These are phyloP conservation scores for Ommatoiulus sabulosus DNA, from an alignment of 2,888 invertebrate genomes.

Conservation along the genomic window DNA sequence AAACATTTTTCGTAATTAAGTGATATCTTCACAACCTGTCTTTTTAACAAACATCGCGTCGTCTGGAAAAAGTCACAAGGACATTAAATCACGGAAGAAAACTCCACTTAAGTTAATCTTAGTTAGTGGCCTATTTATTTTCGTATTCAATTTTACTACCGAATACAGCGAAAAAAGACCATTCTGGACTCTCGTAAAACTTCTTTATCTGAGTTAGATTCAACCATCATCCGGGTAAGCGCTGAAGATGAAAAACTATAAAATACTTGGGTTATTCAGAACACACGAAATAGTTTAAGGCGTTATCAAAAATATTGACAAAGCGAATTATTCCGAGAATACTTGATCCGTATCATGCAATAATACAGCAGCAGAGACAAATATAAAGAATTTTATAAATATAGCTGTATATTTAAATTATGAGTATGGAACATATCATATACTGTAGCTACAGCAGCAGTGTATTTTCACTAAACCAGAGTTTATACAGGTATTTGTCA, in stretches of 20 bases:
- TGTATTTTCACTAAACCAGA: too few species aligned
- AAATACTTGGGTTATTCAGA: not conserved
- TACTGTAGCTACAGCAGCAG: too few species aligned
- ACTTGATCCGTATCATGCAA: not conserved
- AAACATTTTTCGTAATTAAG: too few species aligned
- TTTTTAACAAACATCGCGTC: too few species aligned
- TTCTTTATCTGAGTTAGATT: not conserved
- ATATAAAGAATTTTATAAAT: too few species aligned
- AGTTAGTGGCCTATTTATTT: not conserved
- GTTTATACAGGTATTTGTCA: too few species aligned
- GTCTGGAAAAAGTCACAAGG: too few species aligned
- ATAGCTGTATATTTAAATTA: too few species aligned
- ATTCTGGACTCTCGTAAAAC: not conserved
- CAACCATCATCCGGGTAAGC: not conserved
- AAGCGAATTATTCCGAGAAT: not conserved
- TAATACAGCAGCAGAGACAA: too few species aligned
- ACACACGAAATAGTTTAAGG: not conserved
- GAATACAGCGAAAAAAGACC: not conserved
- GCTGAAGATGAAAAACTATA: not conserved
- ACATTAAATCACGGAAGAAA: not conserved
- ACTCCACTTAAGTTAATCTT: not conserved
- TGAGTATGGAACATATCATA: too few species aligned
- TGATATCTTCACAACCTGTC: too few species aligned
- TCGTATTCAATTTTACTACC: not conserved
- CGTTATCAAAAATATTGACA: not conserved